Evolutionary conservation across 2,797 vertebrate genomes (phyloP).

Genomic region (Micrastur ruficollis): DNA sequence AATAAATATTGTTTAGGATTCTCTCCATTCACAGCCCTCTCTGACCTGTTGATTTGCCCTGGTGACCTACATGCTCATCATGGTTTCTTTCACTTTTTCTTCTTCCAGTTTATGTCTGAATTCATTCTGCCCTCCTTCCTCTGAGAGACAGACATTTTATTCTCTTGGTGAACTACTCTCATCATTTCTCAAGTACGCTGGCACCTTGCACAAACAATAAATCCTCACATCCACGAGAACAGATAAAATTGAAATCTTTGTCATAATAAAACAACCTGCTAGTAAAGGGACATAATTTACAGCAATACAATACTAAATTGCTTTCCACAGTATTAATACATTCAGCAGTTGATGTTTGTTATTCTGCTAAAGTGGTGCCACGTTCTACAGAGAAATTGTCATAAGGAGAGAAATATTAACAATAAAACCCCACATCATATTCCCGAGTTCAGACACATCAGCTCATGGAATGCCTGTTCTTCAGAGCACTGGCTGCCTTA

Average conservation of each 20-base stretch:
- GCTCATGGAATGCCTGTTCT: background rate
- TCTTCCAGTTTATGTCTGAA: background rate
- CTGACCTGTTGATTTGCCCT: background rate
- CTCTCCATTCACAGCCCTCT: background rate
- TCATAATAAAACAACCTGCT: conserved; percentile 47
- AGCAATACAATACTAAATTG: conserved; percentile 22
- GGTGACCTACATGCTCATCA: background rate
- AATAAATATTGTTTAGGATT: background rate
- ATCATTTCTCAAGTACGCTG: background rate
- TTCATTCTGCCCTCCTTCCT: background rate
- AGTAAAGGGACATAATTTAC: conserved; percentile 39
- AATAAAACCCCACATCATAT: background rate
- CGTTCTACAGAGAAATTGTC: background rate
- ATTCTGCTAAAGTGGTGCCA: conserved; percentile 21
- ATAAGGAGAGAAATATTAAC: conserved; percentile 8
- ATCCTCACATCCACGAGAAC: background rate
- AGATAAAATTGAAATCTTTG: conserved; percentile 38
- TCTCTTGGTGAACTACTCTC: background rate
- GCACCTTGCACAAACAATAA: conserved; percentile 8
- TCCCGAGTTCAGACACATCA: background rate
- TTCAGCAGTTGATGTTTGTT: conserved; percentile 6
- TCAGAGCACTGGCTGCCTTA: background rate
- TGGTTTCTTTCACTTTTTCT: background rate
- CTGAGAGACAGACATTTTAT: background rate
- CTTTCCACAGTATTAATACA: background rate